Base-by-base conservation (phyloP, 2,113 vertebrate genomes). In the Neotoma lepida region DNA sequence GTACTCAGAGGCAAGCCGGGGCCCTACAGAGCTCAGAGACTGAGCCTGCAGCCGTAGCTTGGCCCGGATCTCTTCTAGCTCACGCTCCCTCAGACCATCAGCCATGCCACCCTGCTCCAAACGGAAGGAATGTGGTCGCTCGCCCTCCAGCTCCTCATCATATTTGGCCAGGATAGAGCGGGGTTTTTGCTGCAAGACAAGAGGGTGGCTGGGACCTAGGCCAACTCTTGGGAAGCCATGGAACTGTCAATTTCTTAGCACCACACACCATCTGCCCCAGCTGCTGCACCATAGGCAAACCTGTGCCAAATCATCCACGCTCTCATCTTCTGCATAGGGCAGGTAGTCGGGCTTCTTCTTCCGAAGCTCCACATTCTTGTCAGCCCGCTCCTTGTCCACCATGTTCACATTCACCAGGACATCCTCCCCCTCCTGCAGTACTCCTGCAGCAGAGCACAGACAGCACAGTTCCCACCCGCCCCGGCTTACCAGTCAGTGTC, bases 291-390 rank as follows among this genome's bases (percentile, higher is more conserved):
- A 63, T 35, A 1, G 0, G 46, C 44, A 0, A 88, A 64, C 94
- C 94, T 97, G 94, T 0, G 98, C 98, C 98, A 99, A 98, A 98
- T 99, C 99, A 0, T 99, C 99, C 88, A 99, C 98, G 0, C 97
- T 99, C 97, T 99, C 99, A 0, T 99, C 98, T 85, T 99, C 99
- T 0, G 98, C 98, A 0, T 99, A 99, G 2, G 99, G 99, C 96
- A 99, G 98, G 95, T 99, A 99, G 33, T 99, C 99, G 0, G 99
- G 99, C 96, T 99, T 99, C 94, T 99, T 99, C 97, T 99, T 99
- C 95, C 98, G 99, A 64, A 99, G 97, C 96, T 99, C 99, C 58
- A 99, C 99, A 1, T 99, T 99, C 89, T 99, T 99, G 64, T 99
- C 98, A 0, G 99, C 99, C 39, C 98, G 99, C 96, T 99, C 99